These are phyloP conservation scores for Grantiella picta DNA, from an alignment of 2,113 vertebrate genomes.

Conservation along the genomic window DNA sequence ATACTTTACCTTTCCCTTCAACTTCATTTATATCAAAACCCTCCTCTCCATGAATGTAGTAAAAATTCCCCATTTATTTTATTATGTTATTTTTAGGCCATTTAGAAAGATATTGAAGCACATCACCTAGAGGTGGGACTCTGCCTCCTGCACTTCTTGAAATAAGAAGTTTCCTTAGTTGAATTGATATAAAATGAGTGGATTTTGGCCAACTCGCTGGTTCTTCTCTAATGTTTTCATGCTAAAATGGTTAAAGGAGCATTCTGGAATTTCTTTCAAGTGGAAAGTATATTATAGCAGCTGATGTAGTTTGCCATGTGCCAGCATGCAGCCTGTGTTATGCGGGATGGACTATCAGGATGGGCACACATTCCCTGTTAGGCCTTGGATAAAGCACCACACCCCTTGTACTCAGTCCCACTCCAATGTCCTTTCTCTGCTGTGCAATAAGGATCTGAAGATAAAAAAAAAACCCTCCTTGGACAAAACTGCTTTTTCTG, in stretches of 20 bases:
- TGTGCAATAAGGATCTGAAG: neutral
- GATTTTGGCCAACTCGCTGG: fast-evolving
- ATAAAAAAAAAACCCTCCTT: neutral
- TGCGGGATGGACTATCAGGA: neutral
- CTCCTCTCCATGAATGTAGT: neutral
- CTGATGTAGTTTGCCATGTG: neutral
- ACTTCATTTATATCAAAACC: neutral
- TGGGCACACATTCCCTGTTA: neutral
- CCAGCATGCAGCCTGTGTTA: neutral
- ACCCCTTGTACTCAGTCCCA: fast-evolving
- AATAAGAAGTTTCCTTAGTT: neutral
- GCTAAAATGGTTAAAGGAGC: neutral
- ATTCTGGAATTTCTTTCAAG: neutral
- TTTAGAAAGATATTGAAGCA: neutral
- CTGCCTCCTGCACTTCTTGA: neutral
- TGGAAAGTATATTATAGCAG: neutral
- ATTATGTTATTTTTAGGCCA: neutral
- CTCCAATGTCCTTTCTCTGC: neutral
- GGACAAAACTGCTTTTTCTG: neutral
- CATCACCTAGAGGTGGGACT: neutral
- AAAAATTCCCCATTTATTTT: neutral
- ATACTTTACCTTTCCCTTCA: neutral
- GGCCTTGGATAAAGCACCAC: fast-evolving
- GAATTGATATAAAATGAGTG: neutral
- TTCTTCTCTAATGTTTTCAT: neutral